Conservation (phyloP, 2,888 invertebrate genomes). For the Acrocyrtus sp. region DNA sequence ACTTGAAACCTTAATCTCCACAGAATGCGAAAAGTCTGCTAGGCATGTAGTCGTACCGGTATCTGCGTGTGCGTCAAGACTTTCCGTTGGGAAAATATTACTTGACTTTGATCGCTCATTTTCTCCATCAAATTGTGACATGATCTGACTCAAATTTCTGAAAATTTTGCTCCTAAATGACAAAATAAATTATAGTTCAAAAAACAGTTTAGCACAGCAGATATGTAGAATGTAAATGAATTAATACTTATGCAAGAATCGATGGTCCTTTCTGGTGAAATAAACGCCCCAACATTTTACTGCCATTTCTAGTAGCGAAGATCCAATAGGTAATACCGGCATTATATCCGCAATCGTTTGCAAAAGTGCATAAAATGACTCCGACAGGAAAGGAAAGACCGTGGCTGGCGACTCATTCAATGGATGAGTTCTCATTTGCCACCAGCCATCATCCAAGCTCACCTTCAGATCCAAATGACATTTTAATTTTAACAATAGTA, state of each 20-base stretch:
- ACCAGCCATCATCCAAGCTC: slow-evolving; percentile 63
- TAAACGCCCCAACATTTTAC: slow-evolving; percentile 93
- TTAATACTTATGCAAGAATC: slow-evolving; percentile 78
- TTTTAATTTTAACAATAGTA: not conserved
- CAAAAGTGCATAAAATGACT: slow-evolving; percentile 84
- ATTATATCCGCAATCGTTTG: slow-evolving; percentile 94
- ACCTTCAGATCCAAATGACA: slow-evolving; percentile 39
- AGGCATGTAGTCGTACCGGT: slow-evolving; percentile 47
- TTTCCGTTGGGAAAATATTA: slow-evolving; percentile 29
- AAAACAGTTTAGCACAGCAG: no score
- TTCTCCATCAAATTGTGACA: slow-evolving; percentile 90
- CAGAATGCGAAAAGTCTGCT: slow-evolving; percentile 77
- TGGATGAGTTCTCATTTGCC: slow-evolving; percentile 62
- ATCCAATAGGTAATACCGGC: slow-evolving; percentile 86
- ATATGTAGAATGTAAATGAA: not conserved
- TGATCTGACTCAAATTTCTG: slow-evolving; percentile 93
- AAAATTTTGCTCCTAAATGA: slow-evolving; percentile 85
- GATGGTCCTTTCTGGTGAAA: slow-evolving; percentile 88
- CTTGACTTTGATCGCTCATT: slow-evolving; percentile 67
- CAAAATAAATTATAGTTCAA: slow-evolving; percentile 28
- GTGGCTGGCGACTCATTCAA: slow-evolving; percentile 60
- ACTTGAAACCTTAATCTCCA: slow-evolving; percentile 90
- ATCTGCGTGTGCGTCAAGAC: slow-evolving; percentile 22
- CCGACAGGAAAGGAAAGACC: slow-evolving; percentile 69
- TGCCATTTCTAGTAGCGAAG: slow-evolving; percentile 89